Percentiles rank a stretch among this genome's conserved stretches.
phyloP scores from a whole-genome alignment of 2,797 vertebrate species.

The Gallinago nigripennis region DNA sequence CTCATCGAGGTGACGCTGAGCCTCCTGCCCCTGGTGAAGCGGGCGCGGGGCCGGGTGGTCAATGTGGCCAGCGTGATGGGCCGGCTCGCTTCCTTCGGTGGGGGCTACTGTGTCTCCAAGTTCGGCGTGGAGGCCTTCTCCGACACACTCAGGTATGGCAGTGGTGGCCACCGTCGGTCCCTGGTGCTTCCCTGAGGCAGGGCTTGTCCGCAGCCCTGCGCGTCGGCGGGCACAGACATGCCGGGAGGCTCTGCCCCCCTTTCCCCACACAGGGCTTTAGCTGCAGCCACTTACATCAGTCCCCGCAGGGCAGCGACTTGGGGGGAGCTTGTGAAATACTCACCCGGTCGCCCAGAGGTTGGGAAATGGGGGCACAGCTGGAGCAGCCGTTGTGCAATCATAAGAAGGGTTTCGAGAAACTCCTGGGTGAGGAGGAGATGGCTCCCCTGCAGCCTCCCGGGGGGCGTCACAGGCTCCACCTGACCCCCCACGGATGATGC shows the following conservation, averaged over 20 bases:
- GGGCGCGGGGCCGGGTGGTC: slow-evolving; percentile 81
- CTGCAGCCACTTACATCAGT: fast-evolving
- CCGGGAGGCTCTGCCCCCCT: neutral
- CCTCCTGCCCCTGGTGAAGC: slow-evolving; percentile 84
- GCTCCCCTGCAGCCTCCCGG: neutral
- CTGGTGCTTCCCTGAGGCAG: neutral
- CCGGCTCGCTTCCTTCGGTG: slow-evolving; percentile 75
- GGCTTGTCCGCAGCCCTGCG: neutral
- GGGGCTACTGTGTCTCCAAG: slow-evolving; percentile 87
- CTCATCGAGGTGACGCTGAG: slow-evolving; percentile 76
- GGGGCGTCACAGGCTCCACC: fast-evolving
- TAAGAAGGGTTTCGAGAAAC: neutral
- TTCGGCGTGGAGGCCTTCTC: slow-evolving; percentile 83
- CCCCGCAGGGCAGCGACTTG: fast-evolving
- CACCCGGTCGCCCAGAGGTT: fast-evolving
- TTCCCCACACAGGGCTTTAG: fast-evolving
- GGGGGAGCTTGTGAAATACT: neutral
- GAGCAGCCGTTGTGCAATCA: neutral
- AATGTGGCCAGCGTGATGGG: slow-evolving; percentile 85
- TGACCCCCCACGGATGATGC: fast-evolving
- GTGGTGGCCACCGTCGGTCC: fast-evolving
- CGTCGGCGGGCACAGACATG: fast-evolving
- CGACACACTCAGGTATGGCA: slow-evolving; percentile 68
- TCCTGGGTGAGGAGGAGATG: neutral
- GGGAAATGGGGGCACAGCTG: neutral